A percentile compares a stretch with the other conserved stretches of the same genome.
Evolutionary conservation across 2,888 invertebrate genomes (phyloP).

Genomic region (Dynastes maya): DNA sequence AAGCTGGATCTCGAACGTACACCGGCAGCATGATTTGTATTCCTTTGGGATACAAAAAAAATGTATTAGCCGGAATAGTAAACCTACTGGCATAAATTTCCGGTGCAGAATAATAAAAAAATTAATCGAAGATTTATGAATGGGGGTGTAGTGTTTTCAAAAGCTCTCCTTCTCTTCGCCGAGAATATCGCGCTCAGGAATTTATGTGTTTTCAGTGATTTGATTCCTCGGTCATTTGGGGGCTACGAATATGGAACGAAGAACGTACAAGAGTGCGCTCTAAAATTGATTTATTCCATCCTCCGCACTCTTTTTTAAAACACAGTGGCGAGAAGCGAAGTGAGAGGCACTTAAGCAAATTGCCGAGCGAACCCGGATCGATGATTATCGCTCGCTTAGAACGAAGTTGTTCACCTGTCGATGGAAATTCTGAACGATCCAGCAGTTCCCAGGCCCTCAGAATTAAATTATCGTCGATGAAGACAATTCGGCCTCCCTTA

Average conservation of each 20-base stretch:
- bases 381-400: slow-evolving; percentile 29
- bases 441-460: neutral
- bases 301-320: slow-evolving; percentile 23
- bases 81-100: slow-evolving; percentile 17
- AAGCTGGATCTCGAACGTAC: too few species aligned
- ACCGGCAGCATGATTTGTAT: too few species aligned
- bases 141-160: neutral
- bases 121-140: slow-evolving; percentile 23
- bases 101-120: slow-evolving; percentile 5
- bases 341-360: slow-evolving; percentile 37
- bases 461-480: slow-evolving; percentile 1
- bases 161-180: neutral
- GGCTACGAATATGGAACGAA: slow-evolving; percentile 35
- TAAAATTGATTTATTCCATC: slow-evolving; percentile 42
- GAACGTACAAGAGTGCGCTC: slow-evolving; percentile 21
- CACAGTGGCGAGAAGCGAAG: slow-evolving; percentile 24
- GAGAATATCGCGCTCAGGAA: neutral
- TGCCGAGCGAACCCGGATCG: slow-evolving; percentile 31
- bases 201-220: slow-evolving; percentile 45
- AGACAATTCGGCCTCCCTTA: neutral
- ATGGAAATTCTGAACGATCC: slow-evolving; percentile 23
- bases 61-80: neutral
- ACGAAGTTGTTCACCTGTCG: slow-evolving; percentile 40
- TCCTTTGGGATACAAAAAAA: too few species aligned
- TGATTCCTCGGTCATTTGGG: slow-evolving; percentile 38